Evolutionary conservation across 2,113 vertebrate species (phyloP), one percentile per base, ranked within the genome.

Genomic region (Protobothrops mucrosquamatus): DNA sequence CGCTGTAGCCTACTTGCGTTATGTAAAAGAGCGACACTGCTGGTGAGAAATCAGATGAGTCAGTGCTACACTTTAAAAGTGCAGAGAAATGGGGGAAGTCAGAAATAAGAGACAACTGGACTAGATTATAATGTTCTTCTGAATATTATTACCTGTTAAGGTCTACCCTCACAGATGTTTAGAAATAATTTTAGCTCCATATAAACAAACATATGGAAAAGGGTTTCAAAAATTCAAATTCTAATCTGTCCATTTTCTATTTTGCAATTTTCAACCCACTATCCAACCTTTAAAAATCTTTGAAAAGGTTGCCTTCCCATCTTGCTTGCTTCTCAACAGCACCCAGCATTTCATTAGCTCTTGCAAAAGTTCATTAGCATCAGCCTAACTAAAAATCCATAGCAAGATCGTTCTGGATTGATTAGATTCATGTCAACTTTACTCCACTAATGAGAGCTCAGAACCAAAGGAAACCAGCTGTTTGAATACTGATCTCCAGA

Each of bases 381-480:
- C 14, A 85, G 39, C 34, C 15, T 34, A 57, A 87, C 26, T 34
- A 92, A 87, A 92, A 46, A 91, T 59, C 55, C 51, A 6, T 61
- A 46, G 85, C 39, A 61, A 92, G 8, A 24, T 92, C 91, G 52
- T 88, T 87, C 29, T 92, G 46, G 85, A 64, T 51, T 87, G 46
- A 88, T 87, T 88, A 64, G 29, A 87, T 92, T n/a, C 46, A 92
- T 88, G 57, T 64, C 91, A 92, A 39, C 61, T 69, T 92, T 6
- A 64, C 20, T 87, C 56, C 18, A 39, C 2, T 48, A 57, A 64
- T 61, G 20, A 61, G 12, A 52, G 14, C 39, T 59, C 46, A 92
- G 56, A 87, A 48, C 39, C 81, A 86, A 46, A 2, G 85, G 8
- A 91, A 91, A 52, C n/a, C 69, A 91, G 22, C 61, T 55, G 85